Conservation (phyloP, 2,113 vertebrate genomes). For the Rhineura floridana region DNA sequence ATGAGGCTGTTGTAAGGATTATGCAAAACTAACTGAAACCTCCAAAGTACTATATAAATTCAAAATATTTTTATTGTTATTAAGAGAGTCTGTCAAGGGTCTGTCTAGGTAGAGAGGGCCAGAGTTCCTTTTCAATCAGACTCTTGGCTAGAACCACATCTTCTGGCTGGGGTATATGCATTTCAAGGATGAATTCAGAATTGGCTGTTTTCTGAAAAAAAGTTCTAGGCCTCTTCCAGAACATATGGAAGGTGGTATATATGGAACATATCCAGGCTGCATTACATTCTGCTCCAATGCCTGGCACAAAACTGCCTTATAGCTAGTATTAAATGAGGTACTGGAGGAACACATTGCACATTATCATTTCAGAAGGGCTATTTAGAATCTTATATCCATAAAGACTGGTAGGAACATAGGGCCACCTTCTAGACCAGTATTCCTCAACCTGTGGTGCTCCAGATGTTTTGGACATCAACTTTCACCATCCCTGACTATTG, state of each 20-base stretch:
- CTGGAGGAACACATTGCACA: not conserved
- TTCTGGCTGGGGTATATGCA: not conserved
- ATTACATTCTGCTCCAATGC: not conserved
- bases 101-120: not conserved
- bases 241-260: too few species aligned
- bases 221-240: too few species aligned
- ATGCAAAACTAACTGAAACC: not conserved
- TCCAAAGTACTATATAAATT: too few species aligned
- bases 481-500: too few species aligned
- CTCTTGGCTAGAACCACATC: not conserved
- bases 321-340: not conserved
- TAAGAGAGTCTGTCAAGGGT: too few species aligned
- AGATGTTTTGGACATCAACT: too few species aligned
- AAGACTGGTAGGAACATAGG: not conserved
- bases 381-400: not conserved
- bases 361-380: not conserved
- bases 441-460: too few species aligned
- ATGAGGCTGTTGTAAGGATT: not conserved
- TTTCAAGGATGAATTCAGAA: not conserved
- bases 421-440: not conserved
- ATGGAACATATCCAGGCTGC: not conserved
- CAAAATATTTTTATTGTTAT: too few species aligned
- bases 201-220: too few species aligned
- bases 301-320: not conserved
- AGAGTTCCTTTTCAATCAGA: not conserved